Evolutionary conservation across 2,888 invertebrate genomes (phyloP).

Genomic region (Agonopterix subpropinquella): DNA sequence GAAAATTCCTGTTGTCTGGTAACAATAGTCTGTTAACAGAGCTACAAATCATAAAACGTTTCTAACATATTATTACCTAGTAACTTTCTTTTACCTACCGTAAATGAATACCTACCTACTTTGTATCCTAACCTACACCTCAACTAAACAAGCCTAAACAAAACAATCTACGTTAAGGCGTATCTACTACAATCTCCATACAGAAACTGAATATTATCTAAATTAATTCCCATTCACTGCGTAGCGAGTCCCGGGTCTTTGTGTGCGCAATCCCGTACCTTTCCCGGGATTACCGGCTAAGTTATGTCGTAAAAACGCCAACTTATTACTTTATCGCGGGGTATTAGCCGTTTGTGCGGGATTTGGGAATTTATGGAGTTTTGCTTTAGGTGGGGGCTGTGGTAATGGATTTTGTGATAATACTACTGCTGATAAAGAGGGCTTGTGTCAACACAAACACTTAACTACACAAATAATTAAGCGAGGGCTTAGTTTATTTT

Average conservation of each 20-base stretch:
- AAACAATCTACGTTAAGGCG: neutral
- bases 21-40: too few relatives aligned
- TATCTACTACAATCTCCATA: neutral
- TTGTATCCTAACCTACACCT: neutral
- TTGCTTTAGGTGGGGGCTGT: neutral
- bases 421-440: too few relatives aligned
- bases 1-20: too few relatives aligned
- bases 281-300: constrained; percentile 9
- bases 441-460: too few relatives aligned
- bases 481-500: too few relatives aligned
- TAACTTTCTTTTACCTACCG: too few relatives aligned
- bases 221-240: constrained; percentile 4
- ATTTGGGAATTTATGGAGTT: neutral
- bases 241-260: neutral
- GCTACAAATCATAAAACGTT: neutral
- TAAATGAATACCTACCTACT: too few relatives aligned
- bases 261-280: constrained; percentile 3
- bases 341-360: constrained; percentile 4
- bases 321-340: constrained; percentile 10
- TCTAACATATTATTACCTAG: neutral
- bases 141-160: neutral
- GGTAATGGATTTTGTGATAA: neutral
- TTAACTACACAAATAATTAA: too few relatives aligned
- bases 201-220: neutral
- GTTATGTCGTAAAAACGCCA: constrained; percentile 13